A percentile compares a stretch with the other conserved stretches of the same genome.
These are phyloP conservation scores for Oscheius sp. DNA, from an alignment of 2,888 invertebrate genomes.

Conservation along the genomic window DNA sequence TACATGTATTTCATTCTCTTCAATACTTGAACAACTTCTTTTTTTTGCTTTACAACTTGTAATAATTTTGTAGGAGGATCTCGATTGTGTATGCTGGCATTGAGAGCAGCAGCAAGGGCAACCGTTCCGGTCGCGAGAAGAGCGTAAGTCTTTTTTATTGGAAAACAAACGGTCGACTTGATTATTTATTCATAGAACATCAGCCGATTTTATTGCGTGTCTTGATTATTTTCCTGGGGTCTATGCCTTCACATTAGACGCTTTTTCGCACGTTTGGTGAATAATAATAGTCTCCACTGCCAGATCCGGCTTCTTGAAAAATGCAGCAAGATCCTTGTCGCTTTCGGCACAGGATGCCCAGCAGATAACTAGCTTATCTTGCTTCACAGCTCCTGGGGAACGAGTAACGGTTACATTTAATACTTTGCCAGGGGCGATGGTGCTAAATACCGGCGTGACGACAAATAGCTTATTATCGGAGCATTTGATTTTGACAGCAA, in stretches of 20 bases:
- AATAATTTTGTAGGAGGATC: conserved; percentile 1
- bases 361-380: conserved; percentile 11
- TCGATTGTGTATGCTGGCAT: conserved; percentile 9
- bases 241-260: not conserved
- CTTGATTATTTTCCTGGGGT: not conserved
- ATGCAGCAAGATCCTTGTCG: conserved; percentile 2
- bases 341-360: not conserved
- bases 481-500: conserved; percentile 7
- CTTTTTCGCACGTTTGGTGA: not conserved
- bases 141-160: conserved; percentile 8
- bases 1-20: not conserved
- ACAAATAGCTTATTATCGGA: conserved; percentile 15
- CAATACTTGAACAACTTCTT: not conserved
- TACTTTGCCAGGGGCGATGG: not conserved
- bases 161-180: not conserved
- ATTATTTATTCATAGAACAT: not conserved
- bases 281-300: not conserved
- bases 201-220: conserved; percentile 14
- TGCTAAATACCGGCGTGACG: not conserved
- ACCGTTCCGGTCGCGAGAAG: not conserved
- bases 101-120: conserved; percentile 8
- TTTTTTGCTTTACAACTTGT: not conserved
- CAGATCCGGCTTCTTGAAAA: conserved; percentile 3
- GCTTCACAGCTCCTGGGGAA: not conserved
- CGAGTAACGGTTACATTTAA: not conserved